A percentile compares a stretch with the other conserved stretches of the same genome.
Conservation (phyloP, 2,113 vertebrate genomes). For the Notiomystis cincta region DNA sequence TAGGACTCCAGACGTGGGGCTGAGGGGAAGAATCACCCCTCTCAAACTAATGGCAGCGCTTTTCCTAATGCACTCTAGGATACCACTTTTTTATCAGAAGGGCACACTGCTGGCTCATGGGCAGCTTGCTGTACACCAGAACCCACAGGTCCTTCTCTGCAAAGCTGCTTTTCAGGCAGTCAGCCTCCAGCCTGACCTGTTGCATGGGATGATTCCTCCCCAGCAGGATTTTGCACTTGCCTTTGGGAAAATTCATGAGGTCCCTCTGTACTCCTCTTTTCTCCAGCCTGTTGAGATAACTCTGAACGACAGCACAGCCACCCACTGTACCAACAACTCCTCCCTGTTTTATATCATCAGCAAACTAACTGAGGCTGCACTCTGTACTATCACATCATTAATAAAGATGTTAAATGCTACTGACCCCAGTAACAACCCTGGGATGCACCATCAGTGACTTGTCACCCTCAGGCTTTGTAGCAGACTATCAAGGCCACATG, state of each 20-base stretch:
- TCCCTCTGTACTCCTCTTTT: background rate
- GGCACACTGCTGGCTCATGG: background rate
- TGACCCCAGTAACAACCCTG: background rate
- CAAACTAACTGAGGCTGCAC: background rate
- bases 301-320: background rate
- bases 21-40: background rate
- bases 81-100: background rate
- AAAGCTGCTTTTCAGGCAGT: background rate
- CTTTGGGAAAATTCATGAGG: background rate
- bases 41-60: background rate
- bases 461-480: background rate
- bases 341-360: background rate
- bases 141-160: background rate
- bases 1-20: background rate
- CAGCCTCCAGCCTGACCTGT: fast-evolving
- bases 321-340: background rate
- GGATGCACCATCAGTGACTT: background rate
- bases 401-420: background rate
- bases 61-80: background rate
- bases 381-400: background rate
- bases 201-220: background rate
- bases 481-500: background rate
- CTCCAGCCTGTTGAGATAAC: background rate
- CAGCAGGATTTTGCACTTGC: background rate
- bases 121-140: background rate